Evolutionary conservation across 2,888 invertebrate genomes (phyloP).

Genomic region (Griposia aprilina): DNA sequence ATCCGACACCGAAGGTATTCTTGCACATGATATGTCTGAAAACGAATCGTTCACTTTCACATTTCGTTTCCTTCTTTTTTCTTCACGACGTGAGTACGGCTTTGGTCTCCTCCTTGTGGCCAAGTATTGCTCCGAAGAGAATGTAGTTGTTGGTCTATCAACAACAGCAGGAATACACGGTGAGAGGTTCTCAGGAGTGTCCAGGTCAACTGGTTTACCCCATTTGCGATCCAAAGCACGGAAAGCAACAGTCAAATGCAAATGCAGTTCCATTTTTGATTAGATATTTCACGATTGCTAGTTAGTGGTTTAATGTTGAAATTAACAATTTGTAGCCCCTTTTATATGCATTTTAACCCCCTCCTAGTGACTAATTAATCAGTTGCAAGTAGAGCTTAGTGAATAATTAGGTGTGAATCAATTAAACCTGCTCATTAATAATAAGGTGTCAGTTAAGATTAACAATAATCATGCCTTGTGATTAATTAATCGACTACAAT

Average conservation of each 20-base stretch:
- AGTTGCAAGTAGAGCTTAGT: not conserved
- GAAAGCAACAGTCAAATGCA: conserved; percentile 79
- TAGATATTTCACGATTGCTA: conserved; percentile 14
- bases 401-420: conserved; percentile 29
- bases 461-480: not conserved
- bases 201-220: conserved; percentile 79
- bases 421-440: conserved; percentile 16
- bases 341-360: conserved; percentile 46
- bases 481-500: conserved; percentile 7
- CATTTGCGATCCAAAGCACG: conserved; percentile 80
- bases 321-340: conserved; percentile 10
- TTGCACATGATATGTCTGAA: conserved; percentile 74
- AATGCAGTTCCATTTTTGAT: conserved; percentile 78
- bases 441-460: no score
- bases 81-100: conserved; percentile 69
- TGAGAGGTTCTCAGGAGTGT: conserved; percentile 65
- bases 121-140: conserved; percentile 80
- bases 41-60: conserved; percentile 73
- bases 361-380: not conserved
- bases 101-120: conserved; percentile 67
- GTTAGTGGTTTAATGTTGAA: conserved; percentile 29
- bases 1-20: conserved; percentile 67
- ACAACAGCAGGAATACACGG: conserved; percentile 74
- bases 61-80: conserved; percentile 51
- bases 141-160: conserved; percentile 75